These are phyloP conservation scores for Amazona vittata DNA, from an alignment of 2,113 vertebrate genomes.

Conservation along the genomic window DNA sequence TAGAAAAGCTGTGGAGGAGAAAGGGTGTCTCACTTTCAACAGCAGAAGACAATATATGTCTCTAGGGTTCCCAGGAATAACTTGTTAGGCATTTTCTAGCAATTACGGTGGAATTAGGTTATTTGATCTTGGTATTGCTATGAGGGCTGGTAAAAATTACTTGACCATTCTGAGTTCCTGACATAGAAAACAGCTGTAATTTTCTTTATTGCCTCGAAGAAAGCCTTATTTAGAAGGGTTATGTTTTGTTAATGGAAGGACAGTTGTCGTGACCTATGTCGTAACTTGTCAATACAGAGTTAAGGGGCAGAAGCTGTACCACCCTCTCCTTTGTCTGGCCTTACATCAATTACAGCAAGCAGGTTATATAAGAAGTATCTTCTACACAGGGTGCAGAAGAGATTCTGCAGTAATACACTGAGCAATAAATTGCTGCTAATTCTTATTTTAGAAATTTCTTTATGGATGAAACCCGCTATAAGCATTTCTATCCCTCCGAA, in stretches of 20 bases:
- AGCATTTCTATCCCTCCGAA: not conserved
- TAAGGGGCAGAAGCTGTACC: not conserved
- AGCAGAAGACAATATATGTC: not conserved
- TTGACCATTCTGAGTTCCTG: not conserved
- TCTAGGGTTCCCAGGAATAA: not conserved
- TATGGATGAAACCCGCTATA: not conserved
- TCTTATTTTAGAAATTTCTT: not conserved
- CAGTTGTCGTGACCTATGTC: not conserved
- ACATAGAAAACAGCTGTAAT: not conserved
- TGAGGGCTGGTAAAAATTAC: not conserved
- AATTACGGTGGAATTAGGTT: not conserved
- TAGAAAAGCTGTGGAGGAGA: not conserved
- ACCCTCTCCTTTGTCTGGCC: not conserved
- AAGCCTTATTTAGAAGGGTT: not conserved
- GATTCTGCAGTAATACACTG: not conserved
- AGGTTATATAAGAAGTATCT: not conserved
- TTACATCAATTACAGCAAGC: not conserved
- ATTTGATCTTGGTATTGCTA: not conserved
- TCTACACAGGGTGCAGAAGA: not conserved
- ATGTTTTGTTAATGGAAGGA: not conserved
- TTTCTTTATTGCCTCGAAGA: not conserved
- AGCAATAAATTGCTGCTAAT: not conserved
- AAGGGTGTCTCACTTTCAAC: not conserved
- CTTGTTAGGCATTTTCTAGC: not conserved
- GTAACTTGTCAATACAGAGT: not conserved